Evolutionary conservation across 2,888 invertebrate genomes (phyloP), one percentile per base, ranked within the genome.

Genomic region (Bombyx huttoni): DNA sequence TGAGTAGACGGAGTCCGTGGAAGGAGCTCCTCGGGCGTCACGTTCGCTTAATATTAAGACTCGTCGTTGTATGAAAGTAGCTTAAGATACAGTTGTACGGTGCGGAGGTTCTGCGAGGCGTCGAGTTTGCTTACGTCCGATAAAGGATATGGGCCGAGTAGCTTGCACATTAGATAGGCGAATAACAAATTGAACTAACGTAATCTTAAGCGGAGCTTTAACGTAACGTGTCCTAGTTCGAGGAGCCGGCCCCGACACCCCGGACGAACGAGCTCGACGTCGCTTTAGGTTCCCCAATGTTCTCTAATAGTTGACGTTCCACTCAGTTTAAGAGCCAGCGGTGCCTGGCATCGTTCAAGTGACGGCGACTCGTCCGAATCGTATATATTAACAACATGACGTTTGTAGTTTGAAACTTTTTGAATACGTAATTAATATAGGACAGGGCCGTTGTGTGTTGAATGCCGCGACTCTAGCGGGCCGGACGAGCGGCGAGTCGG

Each of bases 121-220:
- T 68, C 76, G 78, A 71, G 78, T 67, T 74, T 73, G 72, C 61
- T 63, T 67, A 67, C 68, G 68, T 67, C 66, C 65, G 65, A 68
- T 64, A 64, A 65, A 68, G 69, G 66, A 63, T 67, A 68, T 65
- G 66, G 77, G 78, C 79, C 80, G 71, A 74, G 73, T 79, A 78
- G 82, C 80, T 79, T 76, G 78, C 78, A 72, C 74, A 69, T 83
- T 87, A 87, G 87, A 87, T 87, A 87, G 87, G 84, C 80, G 78
- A 81, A 81, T 85, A 86, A 86, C 81, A 84, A 87, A 87, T 87
- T 87, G 79, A 79, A 79, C 80, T 75, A 65, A 75, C 62, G 60
- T 78, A 73, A 67, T 74, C 73, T 68, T 80, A 78, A 80, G 80
- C 77, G 74, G 81, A 81, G 86, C 86, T 85, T 84, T 82, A 83